Conservation (phyloP, 1,140 invertebrate species). For the Kradibia gibbosae region DNA sequence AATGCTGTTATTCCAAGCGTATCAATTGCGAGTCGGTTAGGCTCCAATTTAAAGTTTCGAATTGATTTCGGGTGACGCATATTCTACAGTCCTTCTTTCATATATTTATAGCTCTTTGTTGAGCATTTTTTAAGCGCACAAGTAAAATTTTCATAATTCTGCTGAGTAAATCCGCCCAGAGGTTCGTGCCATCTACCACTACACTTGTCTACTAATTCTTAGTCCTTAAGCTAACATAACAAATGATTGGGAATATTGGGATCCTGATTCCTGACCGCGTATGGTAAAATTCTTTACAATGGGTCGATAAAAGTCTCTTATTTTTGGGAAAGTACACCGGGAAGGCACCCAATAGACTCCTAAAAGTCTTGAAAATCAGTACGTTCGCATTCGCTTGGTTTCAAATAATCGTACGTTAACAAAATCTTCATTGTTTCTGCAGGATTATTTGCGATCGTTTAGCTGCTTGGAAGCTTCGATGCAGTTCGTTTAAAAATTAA, state of each 20-base stretch:
- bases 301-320: background rate
- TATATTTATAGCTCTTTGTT: slow-evolving; percentile 4
- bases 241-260: background rate
- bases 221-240: background rate
- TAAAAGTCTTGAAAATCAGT: background rate
- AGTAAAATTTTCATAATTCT: background rate
- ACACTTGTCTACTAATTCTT: background rate
- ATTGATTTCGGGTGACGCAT: background rate
- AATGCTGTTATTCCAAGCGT: background rate
- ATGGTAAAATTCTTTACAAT: background rate
- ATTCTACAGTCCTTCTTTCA: background rate
- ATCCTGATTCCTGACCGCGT: too few species aligned
- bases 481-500: too few species aligned
- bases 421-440: too few species aligned
- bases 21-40: background rate
- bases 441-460: too few species aligned
- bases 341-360: background rate
- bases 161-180: background rate
- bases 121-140: background rate
- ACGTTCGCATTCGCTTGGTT: background rate
- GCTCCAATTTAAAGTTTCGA: background rate
- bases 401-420: too few species aligned
- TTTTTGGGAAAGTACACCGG: background rate
- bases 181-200: background rate
- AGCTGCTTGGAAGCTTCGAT: too few species aligned